phyloP scores from a whole-genome alignment of 2,113 vertebrate genomes.

The Tenebrosternarchus preto region DNA sequence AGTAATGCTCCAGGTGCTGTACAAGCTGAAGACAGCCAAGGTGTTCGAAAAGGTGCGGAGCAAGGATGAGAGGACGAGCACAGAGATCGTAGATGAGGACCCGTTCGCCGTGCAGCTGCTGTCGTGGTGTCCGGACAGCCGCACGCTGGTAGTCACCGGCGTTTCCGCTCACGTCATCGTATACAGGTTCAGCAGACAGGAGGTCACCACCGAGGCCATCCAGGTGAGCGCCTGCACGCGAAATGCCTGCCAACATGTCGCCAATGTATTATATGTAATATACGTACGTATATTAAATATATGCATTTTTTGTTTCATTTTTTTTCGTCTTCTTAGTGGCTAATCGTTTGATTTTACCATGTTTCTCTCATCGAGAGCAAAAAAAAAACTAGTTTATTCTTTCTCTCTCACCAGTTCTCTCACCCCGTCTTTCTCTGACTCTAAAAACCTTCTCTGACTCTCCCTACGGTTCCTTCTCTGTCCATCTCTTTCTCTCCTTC shows the following conservation, averaged over 20 bases:
- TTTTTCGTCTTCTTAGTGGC: neutral
- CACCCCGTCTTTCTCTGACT: neutral
- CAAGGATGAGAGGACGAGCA: slow-evolving; percentile 89
- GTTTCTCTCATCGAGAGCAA: neutral
- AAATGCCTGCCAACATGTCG: no score
- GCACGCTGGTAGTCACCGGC: slow-evolving; percentile 92
- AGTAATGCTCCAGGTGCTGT: slow-evolving; percentile 98
- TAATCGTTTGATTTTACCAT: neutral
- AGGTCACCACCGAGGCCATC: slow-evolving; percentile 90
- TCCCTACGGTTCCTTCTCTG: neutral
- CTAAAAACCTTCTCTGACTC: neutral
- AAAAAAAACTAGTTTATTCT: neutral
- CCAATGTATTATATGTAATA: neutral
- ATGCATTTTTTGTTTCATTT: neutral
- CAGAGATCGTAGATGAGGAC: slow-evolving; percentile 94
- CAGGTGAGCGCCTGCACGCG: slow-evolving; percentile 75
- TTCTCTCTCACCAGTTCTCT: neutral
- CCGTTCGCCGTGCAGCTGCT: slow-evolving; percentile 97
- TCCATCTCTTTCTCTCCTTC: neutral
- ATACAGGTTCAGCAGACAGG: slow-evolving; percentile 97
- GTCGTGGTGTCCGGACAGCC: slow-evolving; percentile 96
- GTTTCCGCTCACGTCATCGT: slow-evolving; percentile 95
- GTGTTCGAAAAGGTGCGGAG: slow-evolving; percentile 94
- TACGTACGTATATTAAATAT: neutral
- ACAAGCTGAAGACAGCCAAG: slow-evolving; percentile 98